phyloP scores from a whole-genome alignment of 2,888 invertebrate genomes.

The Bombylius major region DNA sequence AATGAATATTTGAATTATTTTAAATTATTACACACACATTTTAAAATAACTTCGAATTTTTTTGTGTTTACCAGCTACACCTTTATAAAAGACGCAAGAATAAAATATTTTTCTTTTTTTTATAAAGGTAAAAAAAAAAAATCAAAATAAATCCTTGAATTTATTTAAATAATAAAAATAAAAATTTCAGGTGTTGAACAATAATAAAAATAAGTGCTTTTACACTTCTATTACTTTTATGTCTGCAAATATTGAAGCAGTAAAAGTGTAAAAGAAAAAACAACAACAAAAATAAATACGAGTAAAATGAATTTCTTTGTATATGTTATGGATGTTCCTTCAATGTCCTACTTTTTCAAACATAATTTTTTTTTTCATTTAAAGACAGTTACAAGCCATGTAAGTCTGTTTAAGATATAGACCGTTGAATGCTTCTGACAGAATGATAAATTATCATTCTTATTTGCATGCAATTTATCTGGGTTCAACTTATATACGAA shows the following conservation, averaged over 20 bases:
- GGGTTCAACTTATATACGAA: no score
- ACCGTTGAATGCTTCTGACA: constrained; percentile 10
- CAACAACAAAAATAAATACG: background rate
- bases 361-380: background rate
- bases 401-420: background rate
- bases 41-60: background rate
- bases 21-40: background rate
- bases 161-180: background rate
- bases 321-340: background rate
- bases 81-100: no score
- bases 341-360: background rate
- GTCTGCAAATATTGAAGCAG: no score
- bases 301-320: no score
- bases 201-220: no score
- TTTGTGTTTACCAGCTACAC: background rate
- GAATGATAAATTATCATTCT: constrained; percentile 11
- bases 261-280: background rate
- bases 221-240: no score
- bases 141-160: background rate
- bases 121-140: no score
- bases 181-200: background rate
- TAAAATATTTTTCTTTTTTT: no score
- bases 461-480: constrained; percentile 13
- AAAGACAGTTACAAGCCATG: background rate
- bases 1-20: no score